Base-by-base conservation (phyloP, 2,888 invertebrate species). In the Acanthoscelides obtectus region DNA sequence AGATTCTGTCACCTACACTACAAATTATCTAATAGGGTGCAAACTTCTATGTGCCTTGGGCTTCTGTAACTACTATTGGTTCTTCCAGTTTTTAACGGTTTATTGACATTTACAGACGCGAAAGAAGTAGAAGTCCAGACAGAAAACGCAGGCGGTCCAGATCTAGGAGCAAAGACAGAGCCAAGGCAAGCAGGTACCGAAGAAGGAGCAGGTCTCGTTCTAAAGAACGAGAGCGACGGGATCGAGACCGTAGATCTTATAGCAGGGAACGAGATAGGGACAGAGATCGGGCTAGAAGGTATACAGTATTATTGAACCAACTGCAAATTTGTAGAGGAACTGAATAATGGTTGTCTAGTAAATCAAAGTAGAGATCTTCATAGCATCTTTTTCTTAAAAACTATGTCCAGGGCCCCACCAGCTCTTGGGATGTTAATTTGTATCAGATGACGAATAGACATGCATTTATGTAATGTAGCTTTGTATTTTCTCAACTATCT, bases 101-200 rank as follows among this genome's bases (percentile, higher is more conserved):
- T 22, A 25, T 65, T 20, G 22, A 25, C 66, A 5, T 12, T 69
- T 76, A 75, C 64, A 82, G 82, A 22, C 76, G 83, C 22, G 83
- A 83, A 66, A 79, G 83, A 72, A 84, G 83, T 72, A 75, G 81
- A 65, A 77, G 82, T 64, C 82, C 83, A 3, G 84, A 84, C 25
- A 78, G 83, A 70, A 84, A 83, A 79, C 80, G 84, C n/a, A 78
- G 82, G 68, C 76, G 83, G 68, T 80, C 81, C 2, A 73, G 81
- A 70, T 81, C 81, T 12, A 75, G 79, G 63, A 83, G 82, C 74
- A 80, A 81, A 75, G 82, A 83, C 20, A 86, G 91, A 71, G 83
- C 85, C 8, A 90, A 91, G 81, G 86, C 89, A 22, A 87, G 87
- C 20, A 88, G 91, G 74, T 88, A 90, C 79, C 89, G 91, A 79